Evolutionary conservation across 2,113 vertebrate species (phyloP).

Genomic region (Phoxinus phoxinus): DNA sequence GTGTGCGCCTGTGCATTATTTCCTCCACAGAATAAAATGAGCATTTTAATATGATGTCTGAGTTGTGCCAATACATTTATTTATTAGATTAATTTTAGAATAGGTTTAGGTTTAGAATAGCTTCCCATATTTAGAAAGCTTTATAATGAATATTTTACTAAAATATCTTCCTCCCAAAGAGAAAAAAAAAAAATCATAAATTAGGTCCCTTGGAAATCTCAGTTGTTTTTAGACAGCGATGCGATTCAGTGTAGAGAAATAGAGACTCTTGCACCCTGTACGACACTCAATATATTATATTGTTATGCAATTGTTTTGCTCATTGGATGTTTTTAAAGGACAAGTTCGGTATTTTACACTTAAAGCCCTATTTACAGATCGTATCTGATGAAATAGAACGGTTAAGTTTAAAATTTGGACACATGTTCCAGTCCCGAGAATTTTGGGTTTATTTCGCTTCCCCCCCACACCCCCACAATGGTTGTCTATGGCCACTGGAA

Average conservation of each 20-base stretch:
- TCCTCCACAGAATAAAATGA: background rate
- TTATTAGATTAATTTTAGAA: conserved; percentile 3
- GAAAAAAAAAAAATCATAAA: background rate
- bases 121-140: background rate
- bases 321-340: background rate
- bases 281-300: no score
- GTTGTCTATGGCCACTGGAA: no score
- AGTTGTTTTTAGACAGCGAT: background rate
- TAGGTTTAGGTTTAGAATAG: background rate
- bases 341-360: no score
- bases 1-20: background rate
- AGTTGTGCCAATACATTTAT: background rate
- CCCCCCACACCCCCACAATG: no score
- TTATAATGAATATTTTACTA: background rate
- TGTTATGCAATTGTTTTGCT: background rate
- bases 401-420: no score
- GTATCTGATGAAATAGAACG: no score
- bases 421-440: no score
- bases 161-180: background rate
- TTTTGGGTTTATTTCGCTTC: no score
- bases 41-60: background rate
- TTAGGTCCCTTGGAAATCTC: background rate
- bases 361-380: no score
- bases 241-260: background rate
- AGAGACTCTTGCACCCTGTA: background rate